Conservation (phyloP, 1,140 invertebrate genomes). For the Saccostrea echinata region DNA sequence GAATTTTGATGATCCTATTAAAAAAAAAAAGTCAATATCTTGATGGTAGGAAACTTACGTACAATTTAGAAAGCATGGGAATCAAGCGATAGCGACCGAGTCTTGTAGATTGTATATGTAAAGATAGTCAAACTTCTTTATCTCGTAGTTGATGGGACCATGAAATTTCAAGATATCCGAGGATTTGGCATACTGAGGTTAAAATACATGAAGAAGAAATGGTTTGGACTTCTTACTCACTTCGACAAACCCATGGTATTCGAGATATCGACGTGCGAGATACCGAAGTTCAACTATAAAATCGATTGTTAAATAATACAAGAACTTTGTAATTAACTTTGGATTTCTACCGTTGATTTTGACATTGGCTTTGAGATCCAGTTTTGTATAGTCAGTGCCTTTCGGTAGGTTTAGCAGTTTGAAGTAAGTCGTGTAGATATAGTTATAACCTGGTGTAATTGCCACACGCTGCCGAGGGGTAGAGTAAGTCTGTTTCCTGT, state of each 20-base stretch:
- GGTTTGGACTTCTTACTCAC: too few relatives aligned
- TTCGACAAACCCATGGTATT: too few relatives aligned
- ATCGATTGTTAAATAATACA: too few relatives aligned
- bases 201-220: too few relatives aligned
- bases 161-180: neutral
- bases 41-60: neutral
- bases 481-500: conserved; percentile 12
- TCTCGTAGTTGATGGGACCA: too few relatives aligned
- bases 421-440: conserved; percentile 32
- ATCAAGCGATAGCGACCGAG: neutral
- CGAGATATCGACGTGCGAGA: too few relatives aligned
- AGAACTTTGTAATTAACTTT: neutral
- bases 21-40: neutral
- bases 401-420: conserved; percentile 26
- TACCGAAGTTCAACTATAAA: too few relatives aligned
- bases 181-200: too few relatives aligned
- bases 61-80: neutral
- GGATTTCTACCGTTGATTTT: neutral
- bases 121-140: too few relatives aligned
- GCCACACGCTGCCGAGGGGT: neutral
- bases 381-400: neutral
- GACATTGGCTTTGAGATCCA: neutral
- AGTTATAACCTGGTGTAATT: conserved; percentile 2
- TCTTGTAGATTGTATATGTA: neutral
- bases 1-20: neutral